Evolutionary conservation across 2,888 invertebrate genomes (phyloP), one percentile per base, ranked within the genome.

Genomic region (Lymantria monacha): DNA sequence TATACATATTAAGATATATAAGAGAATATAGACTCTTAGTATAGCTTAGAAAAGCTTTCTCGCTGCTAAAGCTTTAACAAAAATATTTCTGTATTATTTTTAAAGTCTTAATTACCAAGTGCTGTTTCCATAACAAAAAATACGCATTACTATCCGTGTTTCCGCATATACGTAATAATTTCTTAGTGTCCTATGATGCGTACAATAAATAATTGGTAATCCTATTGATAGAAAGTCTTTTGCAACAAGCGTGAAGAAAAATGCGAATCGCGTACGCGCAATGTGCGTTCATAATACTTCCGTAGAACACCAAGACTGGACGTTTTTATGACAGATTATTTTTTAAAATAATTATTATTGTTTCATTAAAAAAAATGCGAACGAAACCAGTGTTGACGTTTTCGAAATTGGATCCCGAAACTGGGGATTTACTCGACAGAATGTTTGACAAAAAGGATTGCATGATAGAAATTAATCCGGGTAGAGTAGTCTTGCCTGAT

Each of bases 401-500:
- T 80, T 91, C 92, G 11, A 93, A 93, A 54, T 70, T 95, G 37
- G 93, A 94, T 45, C 92, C 92, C n/a, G 91, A 92, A 48, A 83
- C 92, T 0, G 92, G 93, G 0, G 85, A 88, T 30, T 89, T 92
- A 63, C 82, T 96, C 53, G 95, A 96, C 64, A 87, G 91, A 46
- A 92, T 95, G 81, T 96, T 95, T 61, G 94, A 94, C 10, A 92
- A 93, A 40, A 93, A 94, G 66, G 92, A 94, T 70, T 94, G 94
- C 58, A 93, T 96, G 81, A 90, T 95, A 30, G 94, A 94, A 76
- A 95, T 95, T 12, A 92, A 94, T 70, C 96, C 96, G 0, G 95
- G 96, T 0, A 87, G 92, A 49, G 94, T 94, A 55, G 85, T 96
- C 14, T 75, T 96, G 56, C 96, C 96, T 0, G 93, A 94, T 0